Percentiles rank a stretch among this genome's conserved stretches.
phyloP scores from a whole-genome alignment of 2,888 invertebrate species.

The Eupithecia tripunctaria region DNA sequence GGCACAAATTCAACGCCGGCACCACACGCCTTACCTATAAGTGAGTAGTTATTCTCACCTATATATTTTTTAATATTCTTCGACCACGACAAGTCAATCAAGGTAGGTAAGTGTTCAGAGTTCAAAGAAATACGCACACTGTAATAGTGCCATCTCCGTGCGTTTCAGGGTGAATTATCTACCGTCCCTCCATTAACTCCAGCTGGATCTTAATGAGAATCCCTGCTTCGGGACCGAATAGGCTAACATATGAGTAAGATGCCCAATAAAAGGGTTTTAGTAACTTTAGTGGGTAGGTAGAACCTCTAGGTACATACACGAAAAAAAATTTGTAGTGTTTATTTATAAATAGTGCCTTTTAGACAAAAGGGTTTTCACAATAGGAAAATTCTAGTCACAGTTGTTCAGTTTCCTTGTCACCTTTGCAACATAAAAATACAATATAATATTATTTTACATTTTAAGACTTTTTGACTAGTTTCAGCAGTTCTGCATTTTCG shows the following conservation, averaged over 20 bases:
- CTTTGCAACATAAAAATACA: too few species aligned
- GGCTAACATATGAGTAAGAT: slow-evolving; percentile 6
- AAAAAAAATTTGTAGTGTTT: not conserved
- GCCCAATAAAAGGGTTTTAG: not conserved
- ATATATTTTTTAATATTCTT: not conserved
- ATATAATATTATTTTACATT: too few species aligned
- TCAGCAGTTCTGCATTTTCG: too few species aligned
- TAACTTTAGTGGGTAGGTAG: not conserved
- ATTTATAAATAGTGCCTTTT: not conserved
- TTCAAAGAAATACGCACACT: not conserved
- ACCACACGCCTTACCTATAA: too few species aligned
- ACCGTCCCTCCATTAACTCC: not conserved
- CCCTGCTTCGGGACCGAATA: slow-evolving; percentile 4
- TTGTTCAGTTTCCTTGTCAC: too few species aligned
- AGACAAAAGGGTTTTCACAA: too few species aligned
- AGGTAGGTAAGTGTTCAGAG: not conserved
- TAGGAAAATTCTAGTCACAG: too few species aligned
- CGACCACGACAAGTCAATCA: not conserved
- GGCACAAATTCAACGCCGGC: too few species aligned
- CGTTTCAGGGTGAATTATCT: not conserved
- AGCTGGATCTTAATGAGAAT: not conserved
- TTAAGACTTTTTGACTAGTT: too few species aligned
- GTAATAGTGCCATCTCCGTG: not conserved
- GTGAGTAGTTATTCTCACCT: too few species aligned
- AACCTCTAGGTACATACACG: not conserved